These are phyloP conservation scores for Uromys caudimaculatus DNA, from an alignment of 2,797 vertebrate species.

Conservation along the genomic window DNA sequence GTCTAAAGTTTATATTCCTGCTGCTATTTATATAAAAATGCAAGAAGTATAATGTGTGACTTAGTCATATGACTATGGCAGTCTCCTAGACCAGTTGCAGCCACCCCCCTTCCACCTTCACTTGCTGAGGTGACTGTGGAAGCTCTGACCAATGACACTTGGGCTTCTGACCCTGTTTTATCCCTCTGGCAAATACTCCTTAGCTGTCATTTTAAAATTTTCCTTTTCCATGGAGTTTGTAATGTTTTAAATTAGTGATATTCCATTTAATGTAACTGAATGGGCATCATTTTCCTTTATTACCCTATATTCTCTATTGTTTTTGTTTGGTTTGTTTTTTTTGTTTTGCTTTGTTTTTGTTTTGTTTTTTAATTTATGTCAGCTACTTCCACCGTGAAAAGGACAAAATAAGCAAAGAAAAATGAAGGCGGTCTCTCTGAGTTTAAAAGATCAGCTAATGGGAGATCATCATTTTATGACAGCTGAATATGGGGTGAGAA, in stretches of 20 bases:
- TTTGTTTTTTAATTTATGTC: slow-evolving; percentile 1
- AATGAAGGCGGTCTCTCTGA: neutral
- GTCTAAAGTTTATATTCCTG: slow-evolving; percentile 57
- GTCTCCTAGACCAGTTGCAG: neutral
- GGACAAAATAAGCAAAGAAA: neutral
- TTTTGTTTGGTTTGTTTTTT: neutral
- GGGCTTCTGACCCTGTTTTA: slow-evolving; percentile 35
- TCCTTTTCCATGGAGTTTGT: slow-evolving; percentile 22
- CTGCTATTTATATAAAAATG: slow-evolving; percentile 50
- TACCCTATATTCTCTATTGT: neutral
- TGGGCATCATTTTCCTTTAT: slow-evolving; percentile 37
- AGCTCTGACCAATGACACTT: neutral
- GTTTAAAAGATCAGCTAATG: slow-evolving; percentile 44
- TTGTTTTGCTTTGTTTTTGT: neutral
- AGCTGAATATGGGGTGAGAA: neutral
- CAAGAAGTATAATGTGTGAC: slow-evolving; percentile 13
- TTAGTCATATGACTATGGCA: slow-evolving; percentile 11
- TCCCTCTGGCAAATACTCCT: slow-evolving; percentile 32
- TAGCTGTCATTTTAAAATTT: slow-evolving; percentile 22
- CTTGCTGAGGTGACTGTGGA: neutral
- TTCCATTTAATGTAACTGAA: slow-evolving; percentile 24
- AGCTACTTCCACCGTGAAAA: slow-evolving; percentile 46
- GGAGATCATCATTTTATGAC: neutral
- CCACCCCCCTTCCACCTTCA: neutral
- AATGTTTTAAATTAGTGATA: slow-evolving; percentile 48